Evolutionary conservation across 2,888 invertebrate genomes (phyloP), one percentile per base, ranked within the genome.

Genomic region (Lasioglossum lativentre): DNA sequence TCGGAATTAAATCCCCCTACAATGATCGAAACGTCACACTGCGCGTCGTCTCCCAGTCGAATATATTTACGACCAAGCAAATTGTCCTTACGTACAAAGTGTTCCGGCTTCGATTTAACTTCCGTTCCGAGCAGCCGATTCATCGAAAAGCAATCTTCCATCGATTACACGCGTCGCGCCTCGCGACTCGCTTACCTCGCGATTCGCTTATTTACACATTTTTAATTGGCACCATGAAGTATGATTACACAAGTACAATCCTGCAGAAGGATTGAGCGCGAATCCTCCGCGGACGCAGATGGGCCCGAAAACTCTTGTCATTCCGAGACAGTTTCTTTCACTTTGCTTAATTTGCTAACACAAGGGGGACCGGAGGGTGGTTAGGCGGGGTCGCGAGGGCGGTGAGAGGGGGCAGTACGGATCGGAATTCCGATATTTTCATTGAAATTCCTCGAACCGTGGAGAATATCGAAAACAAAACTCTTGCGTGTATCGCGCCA

Each of bases 81-180:
- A 42, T 42, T 42, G 42, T 42, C 8, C 42, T 42, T 12, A 42
- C 42, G 42, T 42, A 42, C 12, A 42, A 42, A 42, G 12, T 12
- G 42, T 12, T 42, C 12, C 42, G 42, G 42, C 42, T 42, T 42
- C 12, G 42, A 40, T 8, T 40, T 8, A 1, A 8, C 40, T 79
- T 56, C 79, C 72, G 34, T 34, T 34, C 75, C 78, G 56, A 78
- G 52, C 34, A 78, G 52, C 34, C 71, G 71, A 78, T 79, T 79
- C 78, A 79, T 79, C 79, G 45, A 45, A 79, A 75, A 71, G 78
- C 63, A 74, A 82, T 82, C 78, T 81, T 76, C 66, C 73, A 75
- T 78, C 78, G 52, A 38, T 45, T n/a, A n/a, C n/a, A n/a, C n/a
- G n/a, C 45, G 45, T 45, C 70, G n/a, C 52, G 38, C 42, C 76